A percentile compares a stretch with the other conserved stretches of the same genome.
Evolutionary conservation across 1,140 invertebrate species (phyloP).

Genomic region (Cryptotermes secundus): DNA sequence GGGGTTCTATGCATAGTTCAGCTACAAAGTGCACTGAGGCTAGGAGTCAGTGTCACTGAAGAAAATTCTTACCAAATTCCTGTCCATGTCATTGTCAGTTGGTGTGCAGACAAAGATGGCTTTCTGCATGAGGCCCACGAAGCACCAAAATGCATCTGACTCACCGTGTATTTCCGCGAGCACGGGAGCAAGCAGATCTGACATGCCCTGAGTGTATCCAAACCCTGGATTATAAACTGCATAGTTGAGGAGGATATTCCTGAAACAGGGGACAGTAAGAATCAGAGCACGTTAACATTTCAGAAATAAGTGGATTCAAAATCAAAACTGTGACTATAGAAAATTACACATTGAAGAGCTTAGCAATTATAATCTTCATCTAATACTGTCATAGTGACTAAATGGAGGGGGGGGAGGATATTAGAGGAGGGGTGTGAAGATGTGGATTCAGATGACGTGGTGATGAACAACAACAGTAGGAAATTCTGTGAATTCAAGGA

Average conservation of each 20-base stretch:
- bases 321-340: background rate
- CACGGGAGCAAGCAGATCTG: constrained; percentile 84
- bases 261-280: constrained; percentile 44
- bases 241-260: constrained; percentile 88
- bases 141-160: constrained; percentile 91
- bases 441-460: no score
- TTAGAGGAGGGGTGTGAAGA: no score
- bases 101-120: constrained; percentile 90
- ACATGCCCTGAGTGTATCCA: constrained; percentile 91
- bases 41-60: constrained; percentile 25
- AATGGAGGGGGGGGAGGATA: no score
- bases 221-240: constrained; percentile 83
- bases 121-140: constrained; percentile 89
- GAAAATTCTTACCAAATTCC: constrained; percentile 68
- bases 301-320: no score
- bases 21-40: no score
- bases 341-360: no score
- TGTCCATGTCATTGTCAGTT: constrained; percentile 91
- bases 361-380: no score
- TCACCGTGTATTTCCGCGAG: constrained; percentile 85
- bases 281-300: background rate
- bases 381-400: no score
- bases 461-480: no score
- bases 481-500: no score
- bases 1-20: no score